A percentile compares a stretch with the other conserved stretches of the same genome.
Evolutionary conservation across 2,797 vertebrate species (phyloP).

Genomic region (Buceros bicornis): DNA sequence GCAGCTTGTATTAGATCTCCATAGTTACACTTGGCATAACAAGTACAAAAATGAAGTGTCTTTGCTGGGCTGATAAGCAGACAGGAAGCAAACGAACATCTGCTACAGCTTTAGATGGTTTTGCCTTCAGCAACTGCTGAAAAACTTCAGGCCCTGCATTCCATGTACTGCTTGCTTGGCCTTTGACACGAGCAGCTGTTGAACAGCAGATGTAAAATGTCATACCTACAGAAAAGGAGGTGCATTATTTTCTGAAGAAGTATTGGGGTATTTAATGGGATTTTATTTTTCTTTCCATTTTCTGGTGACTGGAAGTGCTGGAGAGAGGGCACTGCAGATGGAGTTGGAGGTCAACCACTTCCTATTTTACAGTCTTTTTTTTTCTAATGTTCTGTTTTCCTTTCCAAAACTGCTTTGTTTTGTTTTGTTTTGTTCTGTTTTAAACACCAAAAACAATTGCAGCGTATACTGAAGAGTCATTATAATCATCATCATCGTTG

Average conservation of each 20-base stretch:
- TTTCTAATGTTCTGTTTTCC: neutral
- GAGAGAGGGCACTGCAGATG: neutral
- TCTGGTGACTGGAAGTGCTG: neutral
- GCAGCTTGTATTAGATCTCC: conserved; percentile 58
- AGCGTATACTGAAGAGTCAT: conserved; percentile 41
- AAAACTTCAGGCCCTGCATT: conserved; percentile 43
- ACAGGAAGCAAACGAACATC: conserved; percentile 76
- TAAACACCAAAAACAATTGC: conserved; percentile 57
- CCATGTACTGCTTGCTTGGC: neutral
- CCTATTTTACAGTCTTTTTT: conserved; percentile 15
- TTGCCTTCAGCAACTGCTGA: conserved; percentile 34
- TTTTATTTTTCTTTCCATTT: neutral
- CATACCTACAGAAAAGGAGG: neutral
- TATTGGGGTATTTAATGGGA: neutral
- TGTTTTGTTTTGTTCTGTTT: conserved; percentile 33
- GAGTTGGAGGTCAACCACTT: conserved; percentile 55
- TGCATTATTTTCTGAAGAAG: neutral
- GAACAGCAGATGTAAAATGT: neutral
- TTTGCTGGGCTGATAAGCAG: conserved; percentile 75
- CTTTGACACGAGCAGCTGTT: conserved; percentile 35
- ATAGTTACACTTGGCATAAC: conserved; percentile 74
- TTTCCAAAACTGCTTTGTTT: conserved; percentile 41
- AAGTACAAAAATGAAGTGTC: conserved; percentile 59
- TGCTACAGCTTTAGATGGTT: conserved; percentile 65
- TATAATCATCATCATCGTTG: neutral